These are phyloP conservation scores for Tamias sibiricus DNA, from an alignment of 2,113 vertebrate genomes.

Conservation along the genomic window DNA sequence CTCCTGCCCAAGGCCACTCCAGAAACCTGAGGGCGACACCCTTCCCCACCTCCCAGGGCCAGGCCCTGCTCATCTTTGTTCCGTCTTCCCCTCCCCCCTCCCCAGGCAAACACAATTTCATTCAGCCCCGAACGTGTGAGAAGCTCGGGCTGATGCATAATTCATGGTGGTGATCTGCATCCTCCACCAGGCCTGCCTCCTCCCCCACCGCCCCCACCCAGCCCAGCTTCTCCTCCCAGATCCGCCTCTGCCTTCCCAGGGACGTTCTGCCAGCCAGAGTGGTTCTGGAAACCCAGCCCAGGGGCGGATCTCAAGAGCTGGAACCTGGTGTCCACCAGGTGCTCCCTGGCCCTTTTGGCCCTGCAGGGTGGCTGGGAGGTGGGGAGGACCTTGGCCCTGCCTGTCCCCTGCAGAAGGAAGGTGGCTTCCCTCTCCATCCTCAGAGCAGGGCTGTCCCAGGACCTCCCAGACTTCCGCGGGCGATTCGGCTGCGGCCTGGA, in stretches of 20 bases:
- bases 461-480: neutral
- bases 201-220: conserved; percentile 77
- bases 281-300: conserved; percentile 59
- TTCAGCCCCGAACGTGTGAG: conserved; percentile 80
- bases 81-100: conserved; percentile 73
- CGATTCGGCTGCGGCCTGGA: neutral
- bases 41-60: neutral
- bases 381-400: no score
- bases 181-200: conserved; percentile 78
- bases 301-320: conserved; percentile 10
- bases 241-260: conserved; percentile 77
- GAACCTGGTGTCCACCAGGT: neutral
- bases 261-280: conserved; percentile 62
- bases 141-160: conserved; percentile 82
- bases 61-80: conserved; percentile 75
- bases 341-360: neutral
- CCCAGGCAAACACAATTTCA: conserved; percentile 77
- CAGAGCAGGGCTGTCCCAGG: neutral
- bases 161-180: conserved; percentile 81
- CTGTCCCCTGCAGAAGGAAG: neutral
- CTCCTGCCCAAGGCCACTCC: neutral
- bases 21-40: neutral
- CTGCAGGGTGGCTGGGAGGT: neutral
- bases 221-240: conserved; percentile 74
- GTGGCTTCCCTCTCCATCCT: neutral